Base-by-base conservation (phyloP, 2,113 vertebrate genomes). In the Actenoides lindsayi region DNA sequence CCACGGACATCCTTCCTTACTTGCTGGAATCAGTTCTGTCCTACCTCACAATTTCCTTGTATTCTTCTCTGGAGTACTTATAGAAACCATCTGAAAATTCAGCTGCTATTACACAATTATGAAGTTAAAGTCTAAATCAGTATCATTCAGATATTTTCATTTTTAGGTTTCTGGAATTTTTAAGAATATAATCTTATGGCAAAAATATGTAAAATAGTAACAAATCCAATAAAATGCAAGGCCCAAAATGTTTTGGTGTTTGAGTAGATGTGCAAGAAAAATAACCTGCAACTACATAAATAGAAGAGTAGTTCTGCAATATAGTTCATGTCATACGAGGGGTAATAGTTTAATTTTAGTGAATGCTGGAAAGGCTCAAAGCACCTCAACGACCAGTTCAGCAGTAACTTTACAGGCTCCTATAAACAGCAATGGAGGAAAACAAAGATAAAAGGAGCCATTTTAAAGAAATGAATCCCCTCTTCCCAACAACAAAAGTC, bases 391-490 rank as follows among this genome's bases (percentile, higher is more conserved):
- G 46, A 71, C 21, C 35, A 17, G 48, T 42, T 77, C 89, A 69
- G 87, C 78, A 85, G 56, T 74, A 80, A 73, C 41, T 70, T 88
- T 65, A 89, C 73, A 93, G 33, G 67, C 13, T 73, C 70, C 83
- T 79, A 62, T 39, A 85, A 96, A 73, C 16, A 76, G n/a, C n/a
- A 83, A 54, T 5, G 42, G 37, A 94, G n/a, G 50, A 63, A 85
- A 93, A 90, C 5, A 90, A 4, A 86, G 69, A 82, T 79, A 95
- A 87, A 94, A 95, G 37, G 17, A 87, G 21, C 2, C 16, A 85
- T 54, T 94, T 96, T 77, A 62, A 83, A 91, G 57, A 77, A 94
- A 96, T 63, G 59, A 93, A 85, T 71, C 73, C 51, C 13, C 23
- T 75, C 75, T 69, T 53, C 48, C 41, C 18, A 12, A 41, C 33